Evolutionary conservation across 2,113 vertebrate genomes (phyloP), one percentile per base, ranked within the genome.

Genomic region (Macquaria ambigua): DNA sequence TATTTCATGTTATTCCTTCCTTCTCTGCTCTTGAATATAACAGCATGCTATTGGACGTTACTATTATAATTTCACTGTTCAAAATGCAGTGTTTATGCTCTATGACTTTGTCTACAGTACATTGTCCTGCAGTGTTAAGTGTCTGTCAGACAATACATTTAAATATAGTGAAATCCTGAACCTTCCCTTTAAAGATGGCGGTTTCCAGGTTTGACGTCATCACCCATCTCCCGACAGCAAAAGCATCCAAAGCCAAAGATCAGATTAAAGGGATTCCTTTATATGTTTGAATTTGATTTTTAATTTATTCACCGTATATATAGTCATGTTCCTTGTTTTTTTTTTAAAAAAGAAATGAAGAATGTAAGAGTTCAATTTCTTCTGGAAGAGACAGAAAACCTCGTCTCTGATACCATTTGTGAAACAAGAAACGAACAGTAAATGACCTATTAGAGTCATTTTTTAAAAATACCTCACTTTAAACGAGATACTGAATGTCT

Each of bases 261-360:
- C 0, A 43, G 78, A 83, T 90, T 92, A 84, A 89, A 92, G 85
- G 88, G 88, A 93, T 90, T 83, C 78, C 84, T 77, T 73, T 2
- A 79, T 34, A 34, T 41, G 56, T 76, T 56, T 52, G 0, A 16
- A 28, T 50, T 34, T 11, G 5, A 21, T 62, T 72, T 61, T 3
- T 18, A 31, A 2, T 31, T 46, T 63, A 21, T 43, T 64, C 34
- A 43, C 43, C 1, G 5, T 2, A 6, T 53, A 71, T 5, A 39
- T 2, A 10, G 55, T 37, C 3, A 58, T 39, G 9, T 15, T 34
- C 10, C 0, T 3, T 62, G 18, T 0, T 55, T 68, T 43, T 3
- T 31, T 31, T 34, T 4, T 4, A 3, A 56, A 48, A 71, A 39
- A 46, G 12, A 66, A 64, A 50, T 6, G 0, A 25, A 1, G 18